phyloP scores from a whole-genome alignment of 1,140 invertebrate genomes.

The Gyrodactylus bullatarudis region DNA sequence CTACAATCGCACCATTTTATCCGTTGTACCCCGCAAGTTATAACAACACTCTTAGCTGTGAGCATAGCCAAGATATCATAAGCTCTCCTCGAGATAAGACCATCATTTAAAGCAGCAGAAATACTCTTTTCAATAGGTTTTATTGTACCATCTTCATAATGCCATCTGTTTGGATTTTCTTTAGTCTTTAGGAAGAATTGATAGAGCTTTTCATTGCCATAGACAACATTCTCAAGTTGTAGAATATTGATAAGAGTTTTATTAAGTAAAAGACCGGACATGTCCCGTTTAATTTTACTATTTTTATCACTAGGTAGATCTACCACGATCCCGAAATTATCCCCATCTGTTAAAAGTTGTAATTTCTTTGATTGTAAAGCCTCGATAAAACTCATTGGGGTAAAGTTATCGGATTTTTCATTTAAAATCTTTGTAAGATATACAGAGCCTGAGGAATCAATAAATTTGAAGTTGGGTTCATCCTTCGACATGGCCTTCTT shows the following conservation, averaged over 20 bases:
- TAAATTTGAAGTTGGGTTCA: too few relatives aligned
- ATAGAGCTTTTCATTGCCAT: neutral
- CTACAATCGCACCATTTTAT: neutral
- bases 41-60: neutral
- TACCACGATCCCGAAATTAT: too few relatives aligned
- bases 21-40: neutral
- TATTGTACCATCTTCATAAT: neutral
- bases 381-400: too few relatives aligned
- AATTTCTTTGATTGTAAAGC: too few relatives aligned
- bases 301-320: too few relatives aligned
- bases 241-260: neutral
- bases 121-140: neutral
- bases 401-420: neutral
- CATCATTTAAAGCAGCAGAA: neutral
- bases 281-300: too few relatives aligned
- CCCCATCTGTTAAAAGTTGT: too few relatives aligned
- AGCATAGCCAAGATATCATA: neutral
- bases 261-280: neutral
- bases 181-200: neutral
- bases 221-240: neutral
- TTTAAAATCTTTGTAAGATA: neutral
- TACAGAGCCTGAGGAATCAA: neutral
- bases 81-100: neutral
- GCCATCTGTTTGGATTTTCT: neutral
- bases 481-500: too few relatives aligned